Conservation (phyloP, 2,113 vertebrate genomes). For the Chloropsis cyanopogon region DNA sequence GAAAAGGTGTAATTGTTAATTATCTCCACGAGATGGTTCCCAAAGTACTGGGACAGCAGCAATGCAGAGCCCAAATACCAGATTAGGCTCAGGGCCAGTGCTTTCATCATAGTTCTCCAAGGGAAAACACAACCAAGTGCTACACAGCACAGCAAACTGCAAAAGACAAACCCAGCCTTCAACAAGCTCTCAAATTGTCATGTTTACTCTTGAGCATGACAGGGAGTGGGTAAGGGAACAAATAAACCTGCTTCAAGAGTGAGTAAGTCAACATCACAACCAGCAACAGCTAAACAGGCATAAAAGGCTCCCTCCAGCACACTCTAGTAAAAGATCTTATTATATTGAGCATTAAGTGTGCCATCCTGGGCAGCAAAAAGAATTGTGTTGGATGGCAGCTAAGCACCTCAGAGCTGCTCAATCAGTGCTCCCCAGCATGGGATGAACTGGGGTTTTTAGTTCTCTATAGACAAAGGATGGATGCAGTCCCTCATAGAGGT, state of each 20-base stretch:
- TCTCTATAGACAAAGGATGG: neutral
- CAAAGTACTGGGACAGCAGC: conserved; percentile 14
- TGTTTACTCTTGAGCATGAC: neutral
- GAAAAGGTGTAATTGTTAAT: conserved; percentile 43
- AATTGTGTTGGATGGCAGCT: neutral
- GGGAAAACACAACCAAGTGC: neutral
- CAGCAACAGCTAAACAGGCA: neutral
- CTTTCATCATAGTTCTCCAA: neutral
- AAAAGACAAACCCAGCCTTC: neutral
- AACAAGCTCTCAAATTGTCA: neutral
- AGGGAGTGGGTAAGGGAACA: neutral
- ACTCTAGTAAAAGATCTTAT: neutral
- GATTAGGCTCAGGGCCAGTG: neutral
- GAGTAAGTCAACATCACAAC: accelerated
- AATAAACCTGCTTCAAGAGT: neutral
- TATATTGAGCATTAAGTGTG: neutral
- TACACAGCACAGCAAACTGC: neutral
- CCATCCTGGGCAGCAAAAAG: neutral
- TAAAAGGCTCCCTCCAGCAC: neutral
- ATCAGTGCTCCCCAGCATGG: no score
- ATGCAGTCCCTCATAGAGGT: neutral
- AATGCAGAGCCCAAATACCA: neutral
- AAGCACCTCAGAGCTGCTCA: neutral
- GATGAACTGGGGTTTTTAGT: neutral
- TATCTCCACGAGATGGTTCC: conserved; percentile 55